Percentiles rank a stretch among this genome's conserved stretches.
Conservation (phyloP, 2,113 vertebrate genomes). For the Solea senegalensis region DNA sequence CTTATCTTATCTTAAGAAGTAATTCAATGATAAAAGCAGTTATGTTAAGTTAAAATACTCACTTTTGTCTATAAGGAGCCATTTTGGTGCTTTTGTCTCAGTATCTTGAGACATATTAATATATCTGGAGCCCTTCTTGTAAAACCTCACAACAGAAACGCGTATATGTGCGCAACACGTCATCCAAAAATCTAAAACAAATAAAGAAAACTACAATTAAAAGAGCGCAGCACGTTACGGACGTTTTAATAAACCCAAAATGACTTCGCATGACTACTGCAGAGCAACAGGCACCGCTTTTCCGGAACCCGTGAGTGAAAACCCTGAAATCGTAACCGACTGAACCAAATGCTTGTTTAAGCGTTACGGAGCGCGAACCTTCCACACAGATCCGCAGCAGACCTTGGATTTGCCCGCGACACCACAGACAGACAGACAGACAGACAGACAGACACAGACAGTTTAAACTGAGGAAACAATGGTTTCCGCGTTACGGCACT, state of each 20-base stretch:
- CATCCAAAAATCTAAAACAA: no score
- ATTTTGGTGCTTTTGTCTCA: no score
- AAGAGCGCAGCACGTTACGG: background rate
- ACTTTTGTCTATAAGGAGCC: no score
- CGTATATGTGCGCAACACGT: no score
- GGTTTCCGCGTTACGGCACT: constrained; percentile 17
- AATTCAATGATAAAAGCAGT: background rate
- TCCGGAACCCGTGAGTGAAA: background rate
- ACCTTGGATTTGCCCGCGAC: background rate
- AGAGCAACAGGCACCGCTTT: background rate
- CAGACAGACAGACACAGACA: no score
- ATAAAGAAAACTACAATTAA: no score
- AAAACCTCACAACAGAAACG: no score
- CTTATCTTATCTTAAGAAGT: background rate
- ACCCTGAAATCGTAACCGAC: background rate
- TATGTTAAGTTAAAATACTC: no score
- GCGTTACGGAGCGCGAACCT: background rate
- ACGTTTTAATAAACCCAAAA: background rate
- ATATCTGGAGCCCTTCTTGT: no score
- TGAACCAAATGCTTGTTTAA: background rate
- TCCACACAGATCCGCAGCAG: background rate
- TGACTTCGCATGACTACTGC: background rate
- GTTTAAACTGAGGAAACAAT: constrained; percentile 1
- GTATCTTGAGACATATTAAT: no score
- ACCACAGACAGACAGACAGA: background rate